Evolutionary conservation across 2,888 invertebrate species (phyloP).

Genomic region (Tachina fera): DNA sequence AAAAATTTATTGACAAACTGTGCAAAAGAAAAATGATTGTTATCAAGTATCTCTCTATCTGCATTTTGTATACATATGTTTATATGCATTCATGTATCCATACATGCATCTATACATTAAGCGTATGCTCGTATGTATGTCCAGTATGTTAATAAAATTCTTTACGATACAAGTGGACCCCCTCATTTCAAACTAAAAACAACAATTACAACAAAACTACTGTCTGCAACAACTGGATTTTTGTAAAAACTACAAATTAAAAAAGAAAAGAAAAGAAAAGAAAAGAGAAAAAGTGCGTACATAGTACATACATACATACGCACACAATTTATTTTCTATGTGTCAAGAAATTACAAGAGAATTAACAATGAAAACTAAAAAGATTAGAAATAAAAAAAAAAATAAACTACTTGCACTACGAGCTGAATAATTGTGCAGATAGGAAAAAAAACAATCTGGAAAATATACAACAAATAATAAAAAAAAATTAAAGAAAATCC

Average conservation of each 20-base stretch:
- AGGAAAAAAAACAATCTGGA: constrained; percentile 27
- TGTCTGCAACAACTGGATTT: constrained; percentile 57
- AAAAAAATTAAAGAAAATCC: constrained; percentile 8
- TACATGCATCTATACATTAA: not conserved
- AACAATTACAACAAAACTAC: constrained; percentile 27
- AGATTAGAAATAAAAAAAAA: constrained; percentile 21
- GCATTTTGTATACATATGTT: too few relatives aligned
- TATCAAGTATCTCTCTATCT: constrained; percentile 3
- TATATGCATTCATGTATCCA: too few relatives aligned
- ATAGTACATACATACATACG: too few relatives aligned
- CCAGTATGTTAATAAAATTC: constrained; percentile 1
- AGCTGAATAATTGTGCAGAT: constrained; percentile 40
- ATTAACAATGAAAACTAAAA: constrained; percentile 43
- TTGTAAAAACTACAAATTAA: constrained; percentile 16
- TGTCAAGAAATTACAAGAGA: constrained; percentile 66
- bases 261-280: not conserved
- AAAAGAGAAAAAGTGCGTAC: too few relatives aligned
- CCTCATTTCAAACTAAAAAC: constrained; percentile 16
- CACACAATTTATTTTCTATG: constrained; percentile 14
- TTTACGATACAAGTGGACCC: constrained; percentile 39
- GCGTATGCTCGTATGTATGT: not conserved
- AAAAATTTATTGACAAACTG: not conserved
- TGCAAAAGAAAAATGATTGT: not conserved
- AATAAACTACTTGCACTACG: not conserved
- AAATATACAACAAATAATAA: not conserved